phyloP scores from a whole-genome alignment of 2,888 invertebrate species.

The Metellina segmentata region DNA sequence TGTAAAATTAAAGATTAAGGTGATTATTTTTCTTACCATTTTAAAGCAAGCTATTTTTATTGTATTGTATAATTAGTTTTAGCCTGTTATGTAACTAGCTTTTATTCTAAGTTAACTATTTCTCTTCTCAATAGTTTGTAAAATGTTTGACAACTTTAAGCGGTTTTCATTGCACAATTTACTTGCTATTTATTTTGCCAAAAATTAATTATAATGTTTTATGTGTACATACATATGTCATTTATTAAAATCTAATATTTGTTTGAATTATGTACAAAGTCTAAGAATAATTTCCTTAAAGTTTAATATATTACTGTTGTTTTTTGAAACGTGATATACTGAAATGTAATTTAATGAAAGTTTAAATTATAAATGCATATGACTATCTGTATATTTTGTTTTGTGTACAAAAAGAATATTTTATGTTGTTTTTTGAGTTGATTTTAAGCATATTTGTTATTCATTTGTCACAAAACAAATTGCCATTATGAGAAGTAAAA shows the following conservation, averaged over 20 bases:
- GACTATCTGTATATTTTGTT: constrained; percentile 42
- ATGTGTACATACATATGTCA: constrained; percentile 44
- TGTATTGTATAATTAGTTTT: neutral
- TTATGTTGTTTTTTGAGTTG: constrained; percentile 30
- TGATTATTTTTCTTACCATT: neutral
- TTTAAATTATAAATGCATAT: constrained; percentile 61
- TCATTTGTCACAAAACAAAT: constrained; percentile 18
- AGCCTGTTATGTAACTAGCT: neutral
- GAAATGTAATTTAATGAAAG: constrained; percentile 71
- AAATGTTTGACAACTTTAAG: neutral
- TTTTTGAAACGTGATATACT: constrained; percentile 58
- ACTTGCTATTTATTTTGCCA: constrained; percentile 49
- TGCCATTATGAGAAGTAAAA: constrained; percentile 25
- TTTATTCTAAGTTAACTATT: constrained; percentile 12
- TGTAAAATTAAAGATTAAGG: neutral
- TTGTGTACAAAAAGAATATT: constrained; percentile 36
- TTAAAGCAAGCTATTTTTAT: neutral
- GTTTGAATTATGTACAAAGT: constrained; percentile 47
- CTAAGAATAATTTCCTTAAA: constrained; percentile 40
- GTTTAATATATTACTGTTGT: constrained; percentile 63
- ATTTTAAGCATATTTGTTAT: constrained; percentile 21
- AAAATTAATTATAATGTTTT: constrained; percentile 33
- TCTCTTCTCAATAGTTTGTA: neutral
- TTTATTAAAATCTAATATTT: constrained; percentile 49
- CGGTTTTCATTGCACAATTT: constrained; percentile 51